Conservation (phyloP, 2,888 invertebrate genomes). For the Chaetogeoica ovagalla region DNA sequence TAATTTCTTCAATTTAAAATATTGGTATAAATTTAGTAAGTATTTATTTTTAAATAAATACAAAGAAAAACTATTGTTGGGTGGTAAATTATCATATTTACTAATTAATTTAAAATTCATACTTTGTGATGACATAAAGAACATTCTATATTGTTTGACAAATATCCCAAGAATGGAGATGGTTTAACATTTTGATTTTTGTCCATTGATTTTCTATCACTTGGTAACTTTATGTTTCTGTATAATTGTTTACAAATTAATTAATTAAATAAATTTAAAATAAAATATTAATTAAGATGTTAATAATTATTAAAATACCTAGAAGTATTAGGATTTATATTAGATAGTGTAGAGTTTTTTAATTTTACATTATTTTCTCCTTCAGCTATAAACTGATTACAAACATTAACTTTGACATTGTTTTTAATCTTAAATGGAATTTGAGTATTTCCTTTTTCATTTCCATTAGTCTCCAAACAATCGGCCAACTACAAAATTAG, state of each 20-base stretch:
- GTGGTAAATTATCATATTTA: background rate
- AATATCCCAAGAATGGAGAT: conserved; percentile 75
- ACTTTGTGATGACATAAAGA: conserved; percentile 66
- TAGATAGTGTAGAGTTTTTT: background rate
- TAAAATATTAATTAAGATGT: background rate
- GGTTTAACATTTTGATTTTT: conserved; percentile 60
- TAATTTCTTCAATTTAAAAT: too few species aligned
- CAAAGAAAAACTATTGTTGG: too few species aligned
- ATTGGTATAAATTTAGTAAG: too few species aligned
- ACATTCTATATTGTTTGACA: conserved; percentile 77
- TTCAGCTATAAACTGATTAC: conserved; percentile 2
- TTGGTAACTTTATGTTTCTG: conserved; percentile 15
- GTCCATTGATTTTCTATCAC: conserved; percentile 35
- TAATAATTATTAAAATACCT: conserved; percentile 17
- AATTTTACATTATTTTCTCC: background rate
- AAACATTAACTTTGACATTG: background rate
- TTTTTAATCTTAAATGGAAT: conserved; percentile 19
- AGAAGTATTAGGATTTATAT: conserved; percentile 10
- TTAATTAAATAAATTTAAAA: background rate
- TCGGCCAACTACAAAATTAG: conserved; percentile 39
- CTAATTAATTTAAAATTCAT: conserved; percentile 14
- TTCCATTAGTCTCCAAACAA: conserved; percentile 35
- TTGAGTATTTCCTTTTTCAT: conserved; percentile 17
- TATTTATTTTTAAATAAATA: background rate
- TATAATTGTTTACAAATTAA: background rate